These are phyloP conservation scores for Agrochola litura DNA, from an alignment of 2,888 invertebrate species.

Conservation along the genomic window DNA sequence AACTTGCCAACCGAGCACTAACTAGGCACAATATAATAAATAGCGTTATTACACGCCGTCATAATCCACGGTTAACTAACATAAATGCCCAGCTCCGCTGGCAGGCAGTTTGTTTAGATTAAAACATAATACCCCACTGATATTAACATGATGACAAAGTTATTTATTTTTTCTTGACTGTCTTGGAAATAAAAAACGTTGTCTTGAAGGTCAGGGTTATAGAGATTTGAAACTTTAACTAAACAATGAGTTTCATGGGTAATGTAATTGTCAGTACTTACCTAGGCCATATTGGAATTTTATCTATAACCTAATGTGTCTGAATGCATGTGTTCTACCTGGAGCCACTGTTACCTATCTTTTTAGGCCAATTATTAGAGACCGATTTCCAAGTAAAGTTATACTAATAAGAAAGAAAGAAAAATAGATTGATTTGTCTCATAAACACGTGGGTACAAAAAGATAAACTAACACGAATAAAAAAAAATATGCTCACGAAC, in stretches of 20 bases:
- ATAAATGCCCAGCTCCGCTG: constrained; percentile 82
- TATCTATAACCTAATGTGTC: background rate
- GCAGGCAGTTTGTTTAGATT: constrained; percentile 87
- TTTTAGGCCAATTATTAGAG: background rate
- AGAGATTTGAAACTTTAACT: background rate
- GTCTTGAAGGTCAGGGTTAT: background rate
- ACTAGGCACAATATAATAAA: constrained; percentile 75
- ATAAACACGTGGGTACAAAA: background rate
- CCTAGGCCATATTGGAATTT: background rate
- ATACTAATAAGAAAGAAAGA: too few species aligned
- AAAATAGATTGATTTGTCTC: background rate
- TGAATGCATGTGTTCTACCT: background rate
- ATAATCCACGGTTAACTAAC: constrained; percentile 89
- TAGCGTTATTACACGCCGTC: constrained; percentile 80
- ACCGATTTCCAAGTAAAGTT: background rate
- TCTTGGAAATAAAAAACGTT: constrained; percentile 17
- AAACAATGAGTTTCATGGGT: background rate
- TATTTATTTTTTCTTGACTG: constrained; percentile 48
- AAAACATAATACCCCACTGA: constrained; percentile 81
- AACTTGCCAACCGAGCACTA: constrained; percentile 21
- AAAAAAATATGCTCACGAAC: too few species aligned
- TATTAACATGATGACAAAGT: constrained; percentile 74
- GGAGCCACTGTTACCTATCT: background rate
- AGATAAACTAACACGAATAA: too few species aligned
- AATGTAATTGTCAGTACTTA: background rate